Base-by-base conservation (phyloP, 2,797 vertebrate species). In the Okamejei kenojei region DNA sequence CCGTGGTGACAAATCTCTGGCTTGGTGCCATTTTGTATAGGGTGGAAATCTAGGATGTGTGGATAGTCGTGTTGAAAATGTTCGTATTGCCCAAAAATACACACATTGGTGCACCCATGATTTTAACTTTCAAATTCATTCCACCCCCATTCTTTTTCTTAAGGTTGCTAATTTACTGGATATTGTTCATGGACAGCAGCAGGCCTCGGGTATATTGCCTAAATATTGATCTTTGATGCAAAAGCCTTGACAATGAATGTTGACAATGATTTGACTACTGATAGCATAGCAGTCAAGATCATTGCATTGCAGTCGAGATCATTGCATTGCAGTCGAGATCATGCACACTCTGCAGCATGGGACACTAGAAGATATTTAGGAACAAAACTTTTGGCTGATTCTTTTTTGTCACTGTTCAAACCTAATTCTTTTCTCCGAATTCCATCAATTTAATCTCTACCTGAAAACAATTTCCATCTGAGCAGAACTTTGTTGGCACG, bases 111-210 rank as follows among this genome's bases (percentile, higher is more conserved):
- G 54, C 79, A 10, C 5, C 10, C 21, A 58, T 35, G 2, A 58
- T 82, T 82, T 82, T 26, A 82, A 29, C 79, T 88, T 88, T 68
- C 15, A 35, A n/a, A n/a, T n/a, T n/a, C n/a, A n/a, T n/a, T n/a
- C n/a, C n/a, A n/a, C n/a, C 61, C 61, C 61, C 61, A 88, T 88
- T 68, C 61, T 88, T 35, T 35, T 88, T 68, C 61, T 65, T 61
- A 68, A 68, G 84, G 61, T 68, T 68, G 63, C 23, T 76, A 13
- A 58, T 26, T 73, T 54, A 71, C 9, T 32, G 86, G 21, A 90
- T 90, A 71, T 38, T 90, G 15, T 54, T 45, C 35, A 92, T n/a
- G 26, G 23, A 74, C 61, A 17, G 15, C 26, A 54, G 26, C 19
- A 91, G 8, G 8, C 35, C 35, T 90, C 23, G 26, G 17, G 35